A percentile compares a stretch with the other conserved stretches of the same genome.
phyloP scores from a whole-genome alignment of 2,113 vertebrate species.

The Silurus glanis region DNA sequence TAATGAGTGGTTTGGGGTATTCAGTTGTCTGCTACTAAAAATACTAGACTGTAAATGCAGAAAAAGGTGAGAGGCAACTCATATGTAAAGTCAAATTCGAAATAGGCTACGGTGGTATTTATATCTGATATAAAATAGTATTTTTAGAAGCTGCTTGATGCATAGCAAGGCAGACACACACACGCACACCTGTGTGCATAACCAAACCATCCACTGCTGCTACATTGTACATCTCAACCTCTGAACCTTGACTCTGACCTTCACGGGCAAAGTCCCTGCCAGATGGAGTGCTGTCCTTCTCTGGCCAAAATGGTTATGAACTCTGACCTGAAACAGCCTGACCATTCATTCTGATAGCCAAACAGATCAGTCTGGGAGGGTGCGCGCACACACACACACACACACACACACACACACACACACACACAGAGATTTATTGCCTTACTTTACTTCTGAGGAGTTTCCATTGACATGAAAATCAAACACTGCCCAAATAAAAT shows the following conservation, averaged over 20 bases:
- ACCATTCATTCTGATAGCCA: slow-evolving; percentile 42
- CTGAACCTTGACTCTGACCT: slow-evolving; percentile 44
- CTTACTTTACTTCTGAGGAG: background rate
- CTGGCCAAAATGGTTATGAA: slow-evolving; percentile 34
- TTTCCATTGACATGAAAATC: background rate
- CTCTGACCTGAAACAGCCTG: slow-evolving; percentile 50
- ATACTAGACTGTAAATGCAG: slow-evolving; percentile 8
- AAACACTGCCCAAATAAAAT: background rate
- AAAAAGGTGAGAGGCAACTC: slow-evolving; percentile 11
- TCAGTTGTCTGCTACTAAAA: slow-evolving; percentile 28
- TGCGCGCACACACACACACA: slow-evolving; percentile 9
- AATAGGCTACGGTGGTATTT: background rate
- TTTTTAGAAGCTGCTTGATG: background rate
- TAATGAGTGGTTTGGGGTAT: slow-evolving; percentile 43
- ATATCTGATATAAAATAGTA: background rate
- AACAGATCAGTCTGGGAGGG: slow-evolving; percentile 12
- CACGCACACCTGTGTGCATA: slow-evolving; percentile 21
- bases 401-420: slow-evolving; percentile 33
- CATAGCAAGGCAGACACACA: slow-evolving; percentile 7
- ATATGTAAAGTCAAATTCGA: background rate
- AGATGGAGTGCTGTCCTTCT: slow-evolving; percentile 49
- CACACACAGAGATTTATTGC: slow-evolving; percentile 11
- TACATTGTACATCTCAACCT: slow-evolving; percentile 27
- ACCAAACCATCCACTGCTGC: background rate
- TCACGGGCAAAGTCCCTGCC: slow-evolving; percentile 33